Evolutionary conservation across 2,888 invertebrate species (phyloP).

Genomic region (Carpatolechia fugitivella): DNA sequence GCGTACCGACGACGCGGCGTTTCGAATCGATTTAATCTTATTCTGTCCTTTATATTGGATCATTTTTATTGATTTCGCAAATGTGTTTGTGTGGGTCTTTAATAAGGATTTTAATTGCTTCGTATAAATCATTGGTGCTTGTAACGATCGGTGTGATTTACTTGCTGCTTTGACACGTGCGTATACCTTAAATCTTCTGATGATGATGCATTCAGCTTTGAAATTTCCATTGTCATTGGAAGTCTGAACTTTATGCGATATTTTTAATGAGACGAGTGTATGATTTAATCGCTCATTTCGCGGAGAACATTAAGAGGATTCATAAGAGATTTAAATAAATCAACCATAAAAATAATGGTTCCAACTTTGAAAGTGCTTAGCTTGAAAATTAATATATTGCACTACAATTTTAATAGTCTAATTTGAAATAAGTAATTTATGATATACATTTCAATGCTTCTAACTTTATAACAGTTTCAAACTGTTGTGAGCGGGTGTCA

Average conservation of each 20-base stretch:
- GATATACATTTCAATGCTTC: too few relatives aligned
- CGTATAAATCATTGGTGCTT: slow-evolving; percentile 71
- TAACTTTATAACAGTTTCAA: too few relatives aligned
- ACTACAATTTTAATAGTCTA: too few relatives aligned
- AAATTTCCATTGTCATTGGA: slow-evolving; percentile 61
- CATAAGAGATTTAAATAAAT: too few relatives aligned
- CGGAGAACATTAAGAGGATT: slow-evolving; percentile 39
- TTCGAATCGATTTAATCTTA: slow-evolving; percentile 68
- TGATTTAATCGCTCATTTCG: slow-evolving; percentile 45
- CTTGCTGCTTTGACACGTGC: slow-evolving; percentile 69
- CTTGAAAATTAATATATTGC: too few relatives aligned
- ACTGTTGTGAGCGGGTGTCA: too few relatives aligned
- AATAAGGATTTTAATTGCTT: slow-evolving; percentile 73
- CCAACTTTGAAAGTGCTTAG: too few relatives aligned
- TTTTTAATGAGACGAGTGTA: slow-evolving; percentile 68
- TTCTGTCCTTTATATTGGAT: slow-evolving; percentile 43
- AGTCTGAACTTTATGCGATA: slow-evolving; percentile 52
- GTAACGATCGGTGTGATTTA: slow-evolving; percentile 73
- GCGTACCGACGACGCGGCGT: slow-evolving; percentile 44
- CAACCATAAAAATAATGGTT: too few relatives aligned
- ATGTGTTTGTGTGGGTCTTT: slow-evolving; percentile 36
- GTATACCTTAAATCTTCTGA: slow-evolving; percentile 60
- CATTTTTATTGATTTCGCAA: slow-evolving; percentile 38
- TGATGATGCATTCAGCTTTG: slow-evolving; percentile 36
- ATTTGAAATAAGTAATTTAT: too few relatives aligned